phyloP scores from a whole-genome alignment of 1,140 invertebrate species.

The Atta texana region DNA sequence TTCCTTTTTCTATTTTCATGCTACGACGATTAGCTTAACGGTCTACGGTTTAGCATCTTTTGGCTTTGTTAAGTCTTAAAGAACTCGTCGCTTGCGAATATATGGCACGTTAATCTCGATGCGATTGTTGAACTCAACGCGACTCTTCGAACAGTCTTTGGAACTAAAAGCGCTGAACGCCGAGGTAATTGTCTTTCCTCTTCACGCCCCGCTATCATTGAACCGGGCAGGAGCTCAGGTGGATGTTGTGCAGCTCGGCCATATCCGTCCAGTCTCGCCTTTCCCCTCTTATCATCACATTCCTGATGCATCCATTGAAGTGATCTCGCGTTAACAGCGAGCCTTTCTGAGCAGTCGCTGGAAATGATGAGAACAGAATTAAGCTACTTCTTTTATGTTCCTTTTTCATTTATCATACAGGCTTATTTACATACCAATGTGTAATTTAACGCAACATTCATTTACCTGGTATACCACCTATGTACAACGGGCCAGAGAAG shows the following conservation, averaged over 20 bases:
- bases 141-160: conserved; percentile 81
- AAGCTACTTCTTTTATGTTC: neutral
- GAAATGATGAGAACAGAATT: conserved; percentile 66
- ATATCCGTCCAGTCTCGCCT: conserved; percentile 94
- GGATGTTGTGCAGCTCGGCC: conserved; percentile 93
- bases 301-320: conserved; percentile 96
- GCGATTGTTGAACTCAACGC: conserved; percentile 55
- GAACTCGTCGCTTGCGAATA: conserved; percentile 43
- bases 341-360: conserved; percentile 89
- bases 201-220: conserved; percentile 76
- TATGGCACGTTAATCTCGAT: conserved; percentile 74
- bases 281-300: conserved; percentile 90
- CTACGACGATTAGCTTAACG: conserved; percentile 34
- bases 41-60: conserved; percentile 81
- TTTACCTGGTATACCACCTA: conserved; percentile 94
- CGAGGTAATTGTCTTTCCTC: conserved; percentile 48
- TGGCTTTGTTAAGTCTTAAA: conserved; percentile 81
- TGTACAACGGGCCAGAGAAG: conserved; percentile 89
- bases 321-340: conserved; percentile 91
- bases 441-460: conserved; percentile 25
- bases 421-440: neutral
- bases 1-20: neutral
- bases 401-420: neutral
- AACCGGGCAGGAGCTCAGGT: conserved; percentile 94
- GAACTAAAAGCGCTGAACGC: conserved; percentile 75